These are phyloP conservation scores for Allolobophora icterica DNA, from an alignment of 2,888 invertebrate genomes.

Conservation along the genomic window DNA sequence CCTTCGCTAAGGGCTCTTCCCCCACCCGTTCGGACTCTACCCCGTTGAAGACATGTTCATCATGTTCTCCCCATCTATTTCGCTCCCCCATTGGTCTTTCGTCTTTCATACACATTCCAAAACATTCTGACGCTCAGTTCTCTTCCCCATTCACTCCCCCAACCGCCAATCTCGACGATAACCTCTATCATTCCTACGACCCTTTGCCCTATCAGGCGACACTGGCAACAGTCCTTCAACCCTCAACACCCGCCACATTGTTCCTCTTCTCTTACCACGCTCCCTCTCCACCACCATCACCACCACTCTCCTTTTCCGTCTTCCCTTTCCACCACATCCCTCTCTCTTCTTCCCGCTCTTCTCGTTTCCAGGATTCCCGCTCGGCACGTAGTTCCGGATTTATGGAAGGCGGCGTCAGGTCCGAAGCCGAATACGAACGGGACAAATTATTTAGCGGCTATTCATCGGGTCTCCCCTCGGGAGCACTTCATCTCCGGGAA, in stretches of 20 bases:
- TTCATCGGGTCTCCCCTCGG: neutral
- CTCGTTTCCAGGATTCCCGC: neutral
- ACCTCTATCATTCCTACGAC: neutral
- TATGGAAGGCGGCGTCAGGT: neutral
- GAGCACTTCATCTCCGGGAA: conserved; percentile 24
- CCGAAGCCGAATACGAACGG: neutral
- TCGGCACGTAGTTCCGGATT: neutral
- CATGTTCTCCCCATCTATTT: too few relatives aligned
- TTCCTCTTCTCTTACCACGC: neutral
- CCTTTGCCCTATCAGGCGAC: neutral
- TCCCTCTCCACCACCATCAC: too few relatives aligned
- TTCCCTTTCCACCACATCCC: neutral
- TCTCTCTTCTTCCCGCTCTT: neutral
- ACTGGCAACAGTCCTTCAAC: neutral
- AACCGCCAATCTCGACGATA: neutral
- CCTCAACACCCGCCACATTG: neutral
- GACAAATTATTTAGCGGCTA: conserved; percentile 27
- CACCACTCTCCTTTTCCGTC: neutral
- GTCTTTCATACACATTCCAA: too few relatives aligned
- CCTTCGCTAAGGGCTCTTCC: too few relatives aligned
- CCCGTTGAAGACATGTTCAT: too few relatives aligned
- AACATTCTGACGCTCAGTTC: too few relatives aligned
- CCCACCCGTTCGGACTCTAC: too few relatives aligned
- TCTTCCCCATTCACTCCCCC: neutral
- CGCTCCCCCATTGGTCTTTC: too few relatives aligned